phyloP scores from a whole-genome alignment of 2,113 vertebrate genomes.

The Mesocricetus auratus region DNA sequence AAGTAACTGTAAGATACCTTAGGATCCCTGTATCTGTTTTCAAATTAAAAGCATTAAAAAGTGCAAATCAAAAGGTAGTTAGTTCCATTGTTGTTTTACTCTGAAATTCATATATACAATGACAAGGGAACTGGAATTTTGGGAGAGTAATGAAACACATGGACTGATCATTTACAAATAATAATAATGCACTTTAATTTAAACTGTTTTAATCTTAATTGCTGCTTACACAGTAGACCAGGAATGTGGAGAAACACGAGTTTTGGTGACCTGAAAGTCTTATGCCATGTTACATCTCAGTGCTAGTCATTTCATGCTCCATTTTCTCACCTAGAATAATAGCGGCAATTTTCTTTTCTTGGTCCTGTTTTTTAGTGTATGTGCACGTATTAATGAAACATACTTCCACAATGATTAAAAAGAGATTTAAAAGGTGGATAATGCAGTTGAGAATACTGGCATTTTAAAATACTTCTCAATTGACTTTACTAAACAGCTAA shows the following conservation, averaged over 20 bases:
- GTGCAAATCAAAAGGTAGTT: not conserved
- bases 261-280: not conserved
- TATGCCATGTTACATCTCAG: not conserved
- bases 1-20: not conserved
- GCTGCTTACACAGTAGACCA: not conserved
- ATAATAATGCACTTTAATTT: not conserved
- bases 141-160: not conserved
- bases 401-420: not conserved
- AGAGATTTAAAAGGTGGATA: not conserved
- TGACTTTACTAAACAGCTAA: slow-evolving; percentile 21
- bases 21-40: not conserved
- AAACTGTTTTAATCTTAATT: not conserved
- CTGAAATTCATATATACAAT: not conserved
- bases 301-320: not conserved
- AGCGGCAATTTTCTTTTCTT: not conserved
- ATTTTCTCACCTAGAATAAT: not conserved
- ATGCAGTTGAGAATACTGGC: not conserved
- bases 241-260: not conserved
- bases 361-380: not conserved
- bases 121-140: not conserved
- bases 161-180: not conserved
- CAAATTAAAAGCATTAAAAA: not conserved
- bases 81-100: not conserved
- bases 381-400: not conserved
- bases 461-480: slow-evolving; percentile 3